Evolutionary conservation across 2,888 invertebrate species (phyloP), one percentile per base, ranked within the genome.

Genomic region (Leptinotarsa tumamoca): DNA sequence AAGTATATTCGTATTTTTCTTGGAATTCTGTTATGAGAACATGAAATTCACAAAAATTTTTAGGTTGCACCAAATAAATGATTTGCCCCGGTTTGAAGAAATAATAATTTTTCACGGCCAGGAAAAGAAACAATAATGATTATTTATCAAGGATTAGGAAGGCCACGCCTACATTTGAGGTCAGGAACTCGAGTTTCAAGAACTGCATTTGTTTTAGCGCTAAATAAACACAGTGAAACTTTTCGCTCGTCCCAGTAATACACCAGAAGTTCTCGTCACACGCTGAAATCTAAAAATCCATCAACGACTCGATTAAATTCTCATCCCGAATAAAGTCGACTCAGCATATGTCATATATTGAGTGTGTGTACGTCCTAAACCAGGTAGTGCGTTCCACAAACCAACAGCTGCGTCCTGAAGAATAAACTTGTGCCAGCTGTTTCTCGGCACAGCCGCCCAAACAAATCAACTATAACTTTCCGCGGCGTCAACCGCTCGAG

Each of bases 361-460:
- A 81, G 79, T 68, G 78, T 78, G 43, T 43, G 75, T 82, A 78
- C 81, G 80, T 80, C 82, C 80, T 77, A 81, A 80, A 84, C 86
- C 86, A 86, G 86, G 86, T 86, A 86, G 86, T 86, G 84, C 83
- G 84, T 81, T 79, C 81, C 80, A 80, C 80, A 80, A 83, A 82
- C 85, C 84, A 88, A 87, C 88, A 88, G 89, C 89, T 88, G 88
- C 88, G 85, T 85, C 71, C 86, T 87, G 86, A 86, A 88, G 89
- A 89, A 89, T 88, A 88, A 88, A 88, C 87, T 88, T 87, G 86
- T 86, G 88, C 89, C 88, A 88, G 88, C 88, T 88, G 88, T 88
- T 89, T 86, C 84, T 84, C 82, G 80, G 73, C 81, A 83, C 84
- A 86, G 82, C 80, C 80, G 85, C 78, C 84, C 86, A 81, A 74